Evolutionary conservation across 2,797 vertebrate genomes (phyloP).

Genomic region (Gouania willdenowi): DNA sequence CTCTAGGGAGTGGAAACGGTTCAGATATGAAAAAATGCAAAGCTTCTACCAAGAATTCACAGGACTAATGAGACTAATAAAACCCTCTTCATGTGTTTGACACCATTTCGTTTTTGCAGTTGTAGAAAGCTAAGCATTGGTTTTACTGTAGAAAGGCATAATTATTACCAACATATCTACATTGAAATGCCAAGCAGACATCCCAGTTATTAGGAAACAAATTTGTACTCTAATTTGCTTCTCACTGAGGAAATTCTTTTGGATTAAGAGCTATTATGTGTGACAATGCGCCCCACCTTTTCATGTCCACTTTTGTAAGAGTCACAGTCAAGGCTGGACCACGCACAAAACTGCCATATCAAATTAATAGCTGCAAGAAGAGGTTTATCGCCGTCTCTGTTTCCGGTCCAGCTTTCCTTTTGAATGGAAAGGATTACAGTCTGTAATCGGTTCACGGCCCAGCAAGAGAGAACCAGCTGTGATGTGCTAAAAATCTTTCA

Average conservation of each 20-base stretch:
- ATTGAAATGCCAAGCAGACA: background rate
- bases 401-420: conserved; percentile 35
- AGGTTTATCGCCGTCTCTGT: conserved; percentile 38
- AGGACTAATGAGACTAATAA: background rate
- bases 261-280: conserved; percentile 18
- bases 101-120: conserved; percentile 13
- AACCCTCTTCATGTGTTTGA: background rate
- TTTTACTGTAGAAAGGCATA: background rate
- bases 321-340: background rate
- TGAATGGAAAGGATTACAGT: conserved; percentile 64
- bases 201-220: background rate
- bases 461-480: conserved; percentile 48
- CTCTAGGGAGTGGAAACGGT: conserved; percentile 1
- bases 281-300: conserved; percentile 9
- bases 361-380: conserved; percentile 27
- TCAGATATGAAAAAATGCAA: conserved; percentile 7
- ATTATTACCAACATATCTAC: conserved; percentile 16
- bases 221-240: conserved; percentile 8
- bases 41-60: background rate
- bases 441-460: conserved; percentile 69
- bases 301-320: conserved; percentile 2
- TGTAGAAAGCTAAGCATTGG: conserved; percentile 14
- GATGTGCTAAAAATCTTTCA: conserved; percentile 60
- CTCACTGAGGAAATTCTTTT: conserved; percentile 11
- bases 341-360: conserved; percentile 3